Evolutionary conservation across 2,888 invertebrate genomes (phyloP).

Genomic region (Leptopilina syphax): DNA sequence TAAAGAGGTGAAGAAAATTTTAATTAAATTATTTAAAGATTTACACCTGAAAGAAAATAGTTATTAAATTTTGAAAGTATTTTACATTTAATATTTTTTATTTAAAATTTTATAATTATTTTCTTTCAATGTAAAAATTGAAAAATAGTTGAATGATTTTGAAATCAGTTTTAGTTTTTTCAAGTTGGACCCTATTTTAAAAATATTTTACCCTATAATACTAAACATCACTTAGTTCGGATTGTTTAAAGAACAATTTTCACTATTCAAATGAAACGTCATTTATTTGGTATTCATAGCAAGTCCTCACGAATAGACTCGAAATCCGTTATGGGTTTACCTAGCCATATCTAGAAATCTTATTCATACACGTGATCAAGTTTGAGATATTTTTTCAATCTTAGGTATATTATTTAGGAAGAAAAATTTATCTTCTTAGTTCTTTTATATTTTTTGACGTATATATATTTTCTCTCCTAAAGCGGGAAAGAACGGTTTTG

Average conservation of each 20-base stretch:
- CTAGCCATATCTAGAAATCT: constrained; percentile 37
- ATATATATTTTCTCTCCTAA: no score
- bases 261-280: constrained; percentile 2
- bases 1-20: no score
- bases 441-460: background rate
- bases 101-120: no score
- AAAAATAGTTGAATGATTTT: no score
- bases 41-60: no score
- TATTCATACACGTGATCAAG: constrained; percentile 35
- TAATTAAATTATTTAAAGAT: no score
- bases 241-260: constrained; percentile 35
- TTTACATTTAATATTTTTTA: no score
- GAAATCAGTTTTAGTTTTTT: no score
- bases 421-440: background rate
- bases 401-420: background rate
- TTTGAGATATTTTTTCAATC: constrained; percentile 12
- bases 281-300: constrained; percentile 30
- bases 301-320: constrained; percentile 14
- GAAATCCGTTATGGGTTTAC: constrained; percentile 38
- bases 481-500: background rate
- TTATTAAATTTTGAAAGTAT: no score
- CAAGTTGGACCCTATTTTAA: no score
- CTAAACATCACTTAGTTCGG: constrained; percentile 1
- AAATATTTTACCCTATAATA: background rate
- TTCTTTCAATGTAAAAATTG: no score